These are phyloP conservation scores for Okamejei kenojei DNA, from an alignment of 2,797 vertebrate genomes.

Conservation along the genomic window DNA sequence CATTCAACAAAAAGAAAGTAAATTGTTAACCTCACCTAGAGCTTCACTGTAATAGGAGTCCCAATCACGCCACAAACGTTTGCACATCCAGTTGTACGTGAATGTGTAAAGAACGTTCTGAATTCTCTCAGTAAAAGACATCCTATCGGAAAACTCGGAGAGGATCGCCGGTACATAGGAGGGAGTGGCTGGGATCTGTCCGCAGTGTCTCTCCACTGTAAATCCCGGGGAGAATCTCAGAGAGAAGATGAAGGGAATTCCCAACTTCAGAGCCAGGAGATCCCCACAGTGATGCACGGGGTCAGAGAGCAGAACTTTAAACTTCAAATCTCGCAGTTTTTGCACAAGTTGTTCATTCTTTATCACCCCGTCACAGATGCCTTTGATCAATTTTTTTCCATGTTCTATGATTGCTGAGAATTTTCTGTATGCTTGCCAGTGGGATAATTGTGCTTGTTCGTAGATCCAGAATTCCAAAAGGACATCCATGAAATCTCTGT, in stretches of 20 bases:
- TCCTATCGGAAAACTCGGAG: slow-evolving; percentile 45
- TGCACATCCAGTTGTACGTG: slow-evolving; percentile 46
- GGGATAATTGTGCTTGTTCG: neutral
- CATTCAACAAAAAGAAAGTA: neutral
- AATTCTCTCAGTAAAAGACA: slow-evolving; percentile 53
- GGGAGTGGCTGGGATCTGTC: slow-evolving; percentile 50
- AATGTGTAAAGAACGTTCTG: slow-evolving; percentile 50
- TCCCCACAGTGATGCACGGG: slow-evolving; percentile 48
- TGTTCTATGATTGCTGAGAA: neutral
- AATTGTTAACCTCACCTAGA: slow-evolving; percentile 47
- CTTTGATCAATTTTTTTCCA: too few species aligned
- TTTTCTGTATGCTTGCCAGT: neutral
- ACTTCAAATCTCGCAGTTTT: slow-evolving; percentile 49
- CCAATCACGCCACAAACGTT: slow-evolving; percentile 43
- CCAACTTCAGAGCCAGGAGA: slow-evolving; percentile 53
- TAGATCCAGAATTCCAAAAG: neutral
- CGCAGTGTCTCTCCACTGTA: slow-evolving; percentile 48
- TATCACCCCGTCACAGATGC: neutral
- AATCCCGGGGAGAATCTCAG: slow-evolving; percentile 49
- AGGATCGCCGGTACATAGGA: slow-evolving; percentile 52
- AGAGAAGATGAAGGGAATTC: slow-evolving; percentile 53
- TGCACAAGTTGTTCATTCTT: slow-evolving; percentile 44
- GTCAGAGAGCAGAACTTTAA: slow-evolving; percentile 54
- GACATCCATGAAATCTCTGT: neutral
- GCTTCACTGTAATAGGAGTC: slow-evolving; percentile 49